Conservation (phyloP, 92 coral and sea anemone genomes). For the Plumapathes pennacea region DNA sequence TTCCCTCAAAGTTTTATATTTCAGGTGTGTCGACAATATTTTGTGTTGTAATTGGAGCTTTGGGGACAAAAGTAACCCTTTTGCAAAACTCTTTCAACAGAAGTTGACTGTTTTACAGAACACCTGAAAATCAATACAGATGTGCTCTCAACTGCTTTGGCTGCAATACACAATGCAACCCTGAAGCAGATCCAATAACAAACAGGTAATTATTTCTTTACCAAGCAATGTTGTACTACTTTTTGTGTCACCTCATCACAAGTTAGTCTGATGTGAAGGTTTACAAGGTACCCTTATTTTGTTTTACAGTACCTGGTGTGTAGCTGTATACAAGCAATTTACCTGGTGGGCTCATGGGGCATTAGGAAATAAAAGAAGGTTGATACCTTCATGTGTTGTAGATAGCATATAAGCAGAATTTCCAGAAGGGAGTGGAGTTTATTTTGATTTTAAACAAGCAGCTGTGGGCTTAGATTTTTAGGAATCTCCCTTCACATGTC, state of each 20-base stretch:
- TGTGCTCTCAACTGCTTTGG: conserved; percentile 50
- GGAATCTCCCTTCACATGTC: no score
- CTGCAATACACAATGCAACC: conserved; percentile 30
- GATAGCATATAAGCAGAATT: neutral
- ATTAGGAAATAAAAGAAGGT: conserved; percentile 6
- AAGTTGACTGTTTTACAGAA: conserved; percentile 2
- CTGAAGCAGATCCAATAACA: conserved; percentile 17
- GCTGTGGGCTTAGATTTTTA: no score
- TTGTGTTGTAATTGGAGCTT: no score
- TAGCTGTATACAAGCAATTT: conserved; percentile 44
- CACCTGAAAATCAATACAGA: conserved; percentile 28
- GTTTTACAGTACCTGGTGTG: conserved; percentile 5
- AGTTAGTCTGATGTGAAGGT: no score
- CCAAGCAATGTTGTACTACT: no score
- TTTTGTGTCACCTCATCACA: no score
- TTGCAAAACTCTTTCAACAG: neutral
- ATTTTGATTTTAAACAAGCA: conserved; percentile 8
- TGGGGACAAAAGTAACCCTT: no score
- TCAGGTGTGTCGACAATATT: no score
- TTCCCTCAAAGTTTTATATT: neutral
- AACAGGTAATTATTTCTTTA: conserved; percentile 31
- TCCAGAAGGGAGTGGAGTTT: conserved; percentile 13
- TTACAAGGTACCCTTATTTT: no score
- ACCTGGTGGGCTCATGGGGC: conserved; percentile 41
- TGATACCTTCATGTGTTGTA: conserved; percentile 23